Percentiles rank a stretch among this genome's conserved stretches.
Conservation (phyloP, 2,888 invertebrate species). For the Pyralis farinalis region DNA sequence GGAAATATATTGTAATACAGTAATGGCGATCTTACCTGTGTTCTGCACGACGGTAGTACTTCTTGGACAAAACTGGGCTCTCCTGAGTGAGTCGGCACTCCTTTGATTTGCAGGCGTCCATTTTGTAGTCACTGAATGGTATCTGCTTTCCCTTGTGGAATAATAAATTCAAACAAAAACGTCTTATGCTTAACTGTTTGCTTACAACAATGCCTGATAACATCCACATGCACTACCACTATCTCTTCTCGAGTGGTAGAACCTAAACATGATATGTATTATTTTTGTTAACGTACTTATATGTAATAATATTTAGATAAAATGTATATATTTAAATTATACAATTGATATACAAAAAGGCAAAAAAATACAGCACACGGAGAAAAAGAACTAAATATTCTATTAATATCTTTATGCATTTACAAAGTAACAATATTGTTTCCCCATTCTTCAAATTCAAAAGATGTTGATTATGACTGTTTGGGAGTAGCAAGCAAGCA, state of each 20-base stretch:
- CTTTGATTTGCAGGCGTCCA: slow-evolving; percentile 42
- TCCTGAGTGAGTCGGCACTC: slow-evolving; percentile 40
- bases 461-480: no score
- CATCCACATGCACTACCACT: slow-evolving; percentile 22
- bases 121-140: slow-evolving; percentile 17
- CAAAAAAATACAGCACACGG: no score
- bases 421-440: no score
- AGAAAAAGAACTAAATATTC: no score
- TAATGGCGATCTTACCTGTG: slow-evolving; percentile 52
- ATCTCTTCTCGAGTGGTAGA: slow-evolving; percentile 7
- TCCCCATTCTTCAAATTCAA: no score
- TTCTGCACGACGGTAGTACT: slow-evolving; percentile 66
- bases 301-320: no score
- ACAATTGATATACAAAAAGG: no score
- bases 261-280: slow-evolving; percentile 18
- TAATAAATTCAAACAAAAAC: slow-evolving; percentile 20
- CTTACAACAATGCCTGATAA: slow-evolving; percentile 16
- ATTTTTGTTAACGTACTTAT: background rate
- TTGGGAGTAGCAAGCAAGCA: no score
- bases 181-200: slow-evolving; percentile 24
- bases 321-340: no score
- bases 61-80: slow-evolving; percentile 40
- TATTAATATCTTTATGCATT: no score
- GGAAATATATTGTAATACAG: slow-evolving; percentile 2
- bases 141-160: slow-evolving; percentile 15